Conservation (phyloP, 1,140 invertebrate genomes). For the Solenopsis invicta region DNA sequence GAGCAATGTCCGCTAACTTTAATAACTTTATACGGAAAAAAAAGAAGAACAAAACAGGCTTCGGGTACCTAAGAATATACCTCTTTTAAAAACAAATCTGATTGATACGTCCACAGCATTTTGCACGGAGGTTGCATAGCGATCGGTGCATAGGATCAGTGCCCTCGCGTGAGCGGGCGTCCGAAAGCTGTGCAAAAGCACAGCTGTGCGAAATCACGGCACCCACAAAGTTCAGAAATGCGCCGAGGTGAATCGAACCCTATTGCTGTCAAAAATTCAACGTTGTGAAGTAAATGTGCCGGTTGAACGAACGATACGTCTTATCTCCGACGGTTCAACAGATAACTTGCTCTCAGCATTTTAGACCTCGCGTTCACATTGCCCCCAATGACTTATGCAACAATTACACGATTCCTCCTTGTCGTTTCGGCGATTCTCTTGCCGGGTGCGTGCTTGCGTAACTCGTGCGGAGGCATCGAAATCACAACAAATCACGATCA, state of each 20-base stretch:
- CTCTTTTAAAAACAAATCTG: too few species aligned
- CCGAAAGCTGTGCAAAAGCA: too few species aligned
- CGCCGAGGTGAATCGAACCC: background rate
- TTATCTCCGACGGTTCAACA: conserved; percentile 43
- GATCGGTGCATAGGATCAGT: too few species aligned
- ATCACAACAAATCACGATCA: conserved; percentile 5
- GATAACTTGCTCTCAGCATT: conserved; percentile 41
- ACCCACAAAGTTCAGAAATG: too few species aligned
- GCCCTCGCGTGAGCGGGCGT: too few species aligned
- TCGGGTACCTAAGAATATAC: too few species aligned
- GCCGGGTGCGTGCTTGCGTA: background rate
- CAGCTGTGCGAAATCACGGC: too few species aligned
- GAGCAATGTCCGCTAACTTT: too few species aligned
- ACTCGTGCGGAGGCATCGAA: background rate
- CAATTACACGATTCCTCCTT: background rate
- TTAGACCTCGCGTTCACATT: background rate
- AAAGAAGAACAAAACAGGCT: too few species aligned
- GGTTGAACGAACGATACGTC: conserved; percentile 66
- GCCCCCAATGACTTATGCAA: background rate
- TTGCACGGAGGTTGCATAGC: too few species aligned
- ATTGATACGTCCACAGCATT: too few species aligned
- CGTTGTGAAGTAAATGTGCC: conserved; percentile 30
- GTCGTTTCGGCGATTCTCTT: background rate
- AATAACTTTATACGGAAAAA: too few species aligned
- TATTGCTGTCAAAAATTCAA: background rate